Base-by-base conservation (phyloP, 2,797 vertebrate species). In the Tokudaia muenninki region DNA sequence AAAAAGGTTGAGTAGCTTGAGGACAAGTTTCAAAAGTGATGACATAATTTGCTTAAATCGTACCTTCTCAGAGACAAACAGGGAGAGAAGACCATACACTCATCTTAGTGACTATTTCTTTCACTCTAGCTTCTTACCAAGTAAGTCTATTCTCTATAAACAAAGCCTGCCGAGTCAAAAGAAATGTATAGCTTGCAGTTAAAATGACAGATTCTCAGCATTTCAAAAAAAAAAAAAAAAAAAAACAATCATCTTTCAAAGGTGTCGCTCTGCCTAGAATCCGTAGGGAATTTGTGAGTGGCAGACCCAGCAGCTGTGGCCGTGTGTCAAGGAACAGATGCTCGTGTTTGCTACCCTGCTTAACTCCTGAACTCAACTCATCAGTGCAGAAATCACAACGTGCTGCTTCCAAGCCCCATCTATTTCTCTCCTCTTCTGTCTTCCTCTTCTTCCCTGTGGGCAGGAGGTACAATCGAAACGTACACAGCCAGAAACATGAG, bases 21-120 rank as follows among this genome's bases (percentile, higher is more conserved):
- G 90, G n/a, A 52, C 72, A 94, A 17, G 61, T 93, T 93, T 96
- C 92, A 84, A 81, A 81, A 81, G 41, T 97, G 86, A 94, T 86
- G 72, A 90, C 94, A 90, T 93, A 79, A 94, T 75, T 92, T 96
- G n/a, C 82, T 96, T 31, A 61, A 59, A 1, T 83, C 61, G 1
- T 4, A 50, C 24, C 52, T 88, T 82, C 31, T 81, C 81, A 65
- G 55, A 65, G 57, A 8, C 24, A 29, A 61, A 47, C 17, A 47
- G n/a, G 19, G 41, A 26, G 24, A 19, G 55, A 59, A 26, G 44
- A 55, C 44, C 29, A 47, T 72, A 70, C 84, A 55, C 8, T 47
- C 79, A 29, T 61, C 34, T 63, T 92, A 37, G 1, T 47, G 44
- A 12, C 34, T 41, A n/a, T 10, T 77, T 63, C n/a, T 61, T 22